These are phyloP conservation scores for Eudasyphora cyanicolor DNA, from an alignment of 2,888 invertebrate genomes.

Conservation along the genomic window DNA sequence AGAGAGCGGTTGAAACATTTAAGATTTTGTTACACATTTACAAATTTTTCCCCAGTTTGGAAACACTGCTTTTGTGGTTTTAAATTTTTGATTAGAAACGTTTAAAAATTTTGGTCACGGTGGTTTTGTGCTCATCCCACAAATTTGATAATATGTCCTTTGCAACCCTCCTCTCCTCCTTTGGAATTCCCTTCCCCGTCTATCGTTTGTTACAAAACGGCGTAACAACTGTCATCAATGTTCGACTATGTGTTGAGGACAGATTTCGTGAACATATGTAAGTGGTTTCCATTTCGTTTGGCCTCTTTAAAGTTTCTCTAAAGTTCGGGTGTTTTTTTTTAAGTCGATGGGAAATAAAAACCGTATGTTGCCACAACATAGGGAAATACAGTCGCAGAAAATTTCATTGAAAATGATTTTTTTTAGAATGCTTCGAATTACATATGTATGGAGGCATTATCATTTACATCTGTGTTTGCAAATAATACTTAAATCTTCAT, in stretches of 20 bases:
- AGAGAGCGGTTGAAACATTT: not conserved
- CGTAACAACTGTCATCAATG: conserved; percentile 31
- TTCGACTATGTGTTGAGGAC: conserved; percentile 6
- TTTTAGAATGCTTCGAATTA: no score
- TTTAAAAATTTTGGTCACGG: conserved; percentile 37
- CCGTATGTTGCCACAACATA: conserved; percentile 26
- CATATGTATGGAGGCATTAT: no score
- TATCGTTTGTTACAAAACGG: no score
- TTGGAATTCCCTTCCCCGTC: no score
- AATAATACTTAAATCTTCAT: no score
- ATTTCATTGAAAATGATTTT: no score
- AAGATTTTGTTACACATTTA: not conserved
- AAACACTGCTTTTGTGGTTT: not conserved
- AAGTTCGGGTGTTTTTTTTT: not conserved
- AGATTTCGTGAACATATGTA: conserved; percentile 21
- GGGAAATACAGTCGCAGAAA: no score
- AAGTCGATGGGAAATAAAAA: conserved; percentile 6
- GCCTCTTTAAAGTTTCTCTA: not conserved
- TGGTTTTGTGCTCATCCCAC: conserved; percentile 23
- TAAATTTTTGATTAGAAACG: conserved; percentile 27
- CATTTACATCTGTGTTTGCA: no score
- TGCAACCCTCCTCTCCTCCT: not conserved
- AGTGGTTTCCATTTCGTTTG: conserved; percentile 15
- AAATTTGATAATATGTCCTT: not conserved
- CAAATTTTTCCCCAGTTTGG: not conserved